Conservation (phyloP, 53 echinoderm and acorn worm genomes). For the Paracentrotus lividus region DNA sequence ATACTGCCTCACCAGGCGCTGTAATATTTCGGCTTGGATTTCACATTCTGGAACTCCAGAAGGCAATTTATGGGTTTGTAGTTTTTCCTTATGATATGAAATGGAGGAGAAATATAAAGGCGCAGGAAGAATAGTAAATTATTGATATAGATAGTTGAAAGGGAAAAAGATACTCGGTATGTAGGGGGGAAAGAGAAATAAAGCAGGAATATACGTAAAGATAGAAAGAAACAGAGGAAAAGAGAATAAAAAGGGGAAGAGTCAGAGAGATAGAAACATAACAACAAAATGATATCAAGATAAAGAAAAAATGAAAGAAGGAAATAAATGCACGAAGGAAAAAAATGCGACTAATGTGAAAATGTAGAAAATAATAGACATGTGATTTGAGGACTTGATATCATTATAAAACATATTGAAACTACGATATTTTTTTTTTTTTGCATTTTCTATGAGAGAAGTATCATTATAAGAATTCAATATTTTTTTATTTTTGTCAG, state of each 20-base stretch:
- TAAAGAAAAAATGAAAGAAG: neutral
- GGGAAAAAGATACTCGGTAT: too few species aligned
- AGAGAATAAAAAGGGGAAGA: neutral
- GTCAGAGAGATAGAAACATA: neutral
- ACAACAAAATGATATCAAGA: neutral
- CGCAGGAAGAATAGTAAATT: slow-evolving; percentile 5
- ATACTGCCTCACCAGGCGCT: slow-evolving; percentile 36
- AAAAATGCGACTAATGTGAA: neutral
- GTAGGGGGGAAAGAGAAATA: neutral
- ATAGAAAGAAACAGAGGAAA: neutral
- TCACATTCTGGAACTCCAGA: slow-evolving; percentile 67
- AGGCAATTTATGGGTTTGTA: slow-evolving; percentile 53
- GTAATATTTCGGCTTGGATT: slow-evolving; percentile 59
- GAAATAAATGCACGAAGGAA: neutral
- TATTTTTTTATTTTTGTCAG: too few species aligned
- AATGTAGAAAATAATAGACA: neutral
- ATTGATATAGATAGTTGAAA: slow-evolving; percentile 27
- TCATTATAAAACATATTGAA: too few species aligned
- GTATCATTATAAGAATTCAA: too few species aligned
- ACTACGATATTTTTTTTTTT: too few species aligned
- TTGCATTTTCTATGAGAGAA: too few species aligned
- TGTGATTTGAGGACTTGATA: too few species aligned
- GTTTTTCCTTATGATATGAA: slow-evolving; percentile 2
- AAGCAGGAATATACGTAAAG: slow-evolving; percentile 5
- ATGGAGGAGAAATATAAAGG: neutral